Evolutionary conservation across 1,140 invertebrate genomes (phyloP).

Genomic region (Calosoma granatense): DNA sequence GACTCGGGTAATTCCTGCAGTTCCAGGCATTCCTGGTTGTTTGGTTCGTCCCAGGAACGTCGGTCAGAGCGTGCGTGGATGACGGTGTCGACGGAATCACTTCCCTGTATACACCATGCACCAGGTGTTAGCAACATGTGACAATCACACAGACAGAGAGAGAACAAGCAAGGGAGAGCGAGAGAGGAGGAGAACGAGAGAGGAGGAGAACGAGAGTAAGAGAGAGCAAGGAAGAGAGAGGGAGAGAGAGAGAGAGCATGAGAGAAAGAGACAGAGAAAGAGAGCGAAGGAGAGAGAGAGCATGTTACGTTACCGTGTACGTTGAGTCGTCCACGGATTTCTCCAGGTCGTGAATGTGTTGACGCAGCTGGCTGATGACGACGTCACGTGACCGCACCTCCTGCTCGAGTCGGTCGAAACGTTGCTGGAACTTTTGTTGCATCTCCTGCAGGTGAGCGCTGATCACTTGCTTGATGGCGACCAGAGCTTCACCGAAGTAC

Average conservation of each 20-base stretch:
- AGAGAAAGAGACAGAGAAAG: too few species aligned
- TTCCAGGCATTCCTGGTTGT: conserved; percentile 45
- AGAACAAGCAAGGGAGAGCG: too few species aligned
- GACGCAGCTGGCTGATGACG: conserved; percentile 64
- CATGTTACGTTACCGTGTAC: conserved; percentile 43
- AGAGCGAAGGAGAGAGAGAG: too few species aligned
- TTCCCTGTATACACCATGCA: conserved; percentile 25
- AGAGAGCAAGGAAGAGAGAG: too few species aligned
- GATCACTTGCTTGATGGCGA: conserved; percentile 66
- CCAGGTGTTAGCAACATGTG: too few species aligned
- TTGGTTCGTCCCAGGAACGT: conserved; percentile 47
- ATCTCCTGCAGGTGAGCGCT: conserved; percentile 56
- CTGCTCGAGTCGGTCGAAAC: conserved; percentile 60
- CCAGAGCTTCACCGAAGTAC: conserved; percentile 61
- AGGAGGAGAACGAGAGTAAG: too few species aligned
- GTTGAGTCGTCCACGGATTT: conserved; percentile 41
- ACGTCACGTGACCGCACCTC: conserved; percentile 67
- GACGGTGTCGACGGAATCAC: conserved; percentile 30
- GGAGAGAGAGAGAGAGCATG: too few species aligned
- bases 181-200: too few species aligned
- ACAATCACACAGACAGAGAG: too few species aligned
- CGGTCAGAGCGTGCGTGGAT: conserved; percentile 26
- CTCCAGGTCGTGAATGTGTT: conserved; percentile 58
- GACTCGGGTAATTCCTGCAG: conserved; percentile 42
- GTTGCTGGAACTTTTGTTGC: conserved; percentile 53